A percentile compares a stretch with the other conserved stretches of the same genome.
Conservation (phyloP, 2,888 invertebrate species). For the Oegoconia quadripuncta region DNA sequence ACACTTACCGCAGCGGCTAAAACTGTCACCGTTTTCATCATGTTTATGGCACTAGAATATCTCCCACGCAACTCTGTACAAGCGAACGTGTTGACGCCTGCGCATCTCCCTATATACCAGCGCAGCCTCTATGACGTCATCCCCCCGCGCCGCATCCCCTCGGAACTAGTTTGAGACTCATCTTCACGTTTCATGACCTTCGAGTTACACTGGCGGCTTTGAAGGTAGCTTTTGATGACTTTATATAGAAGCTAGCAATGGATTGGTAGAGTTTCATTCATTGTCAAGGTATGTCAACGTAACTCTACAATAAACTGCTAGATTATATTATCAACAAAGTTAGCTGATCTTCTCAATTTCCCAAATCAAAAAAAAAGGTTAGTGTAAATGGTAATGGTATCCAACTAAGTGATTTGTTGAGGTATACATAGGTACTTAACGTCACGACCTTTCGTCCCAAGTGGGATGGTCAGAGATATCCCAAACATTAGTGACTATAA, state of each 20-base stretch:
- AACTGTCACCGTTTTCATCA: conserved; percentile 36
- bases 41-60: conserved; percentile 38
- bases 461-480: too few species aligned
- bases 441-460: too few species aligned
- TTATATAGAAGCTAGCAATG: neutral
- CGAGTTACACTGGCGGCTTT: conserved; percentile 38
- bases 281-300: neutral
- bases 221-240: neutral
- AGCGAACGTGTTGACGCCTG: conserved; percentile 43
- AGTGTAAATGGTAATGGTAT: too few species aligned
- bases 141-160: conserved; percentile 23
- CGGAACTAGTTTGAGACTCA: conserved; percentile 53
- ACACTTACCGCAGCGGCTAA: conserved; percentile 54
- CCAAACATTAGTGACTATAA: too few species aligned
- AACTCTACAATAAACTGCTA: too few species aligned
- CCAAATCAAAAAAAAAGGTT: too few species aligned
- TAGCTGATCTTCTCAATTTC: too few species aligned
- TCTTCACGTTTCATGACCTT: conserved; percentile 61
- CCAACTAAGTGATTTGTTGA: neutral
- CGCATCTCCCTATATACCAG: conserved; percentile 66
- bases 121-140: conserved; percentile 70
- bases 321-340: too few species aligned
- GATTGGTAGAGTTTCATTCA: neutral
- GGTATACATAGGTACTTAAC: too few species aligned
- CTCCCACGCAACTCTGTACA: conserved; percentile 50